Evolutionary conservation across 1,140 invertebrate genomes (phyloP), one percentile per base, ranked within the genome.

Genomic region (Aphidius ervi): DNA sequence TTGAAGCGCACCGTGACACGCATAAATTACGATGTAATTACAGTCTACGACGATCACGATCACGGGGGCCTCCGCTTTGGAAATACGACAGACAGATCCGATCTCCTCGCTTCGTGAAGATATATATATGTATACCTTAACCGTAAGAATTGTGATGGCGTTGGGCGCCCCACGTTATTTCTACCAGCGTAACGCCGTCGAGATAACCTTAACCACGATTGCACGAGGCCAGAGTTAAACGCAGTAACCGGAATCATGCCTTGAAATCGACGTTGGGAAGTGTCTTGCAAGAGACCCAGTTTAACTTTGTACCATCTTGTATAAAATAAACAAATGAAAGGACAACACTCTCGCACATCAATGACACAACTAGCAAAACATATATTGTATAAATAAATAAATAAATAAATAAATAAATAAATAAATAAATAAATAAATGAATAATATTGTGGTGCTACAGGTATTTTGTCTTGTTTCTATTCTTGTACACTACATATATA

Each of bases 1-100:
- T 59, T 47, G 56, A 62, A 53, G 68, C 61, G 64, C 70, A 74
- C 68, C 72, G 72, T 75, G 71, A 74, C 72, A 73, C 73, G 73
- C 73, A 76, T 77, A 76, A 77, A 77, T 75, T 75, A 77, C 74
- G 74, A 75, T 72, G 73, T 77, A 77, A 77, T 76, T 76, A 76
- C 73, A 77, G 73, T 72, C 52, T 69, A 62, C 61, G 71, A 66
- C 65, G 73, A 76, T 77, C 74, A 68, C 69, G 71, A 76, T 75
- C 69, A 64, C 52, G 57, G 49, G 41, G 48, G 48, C 31, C 61
- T 60, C 54, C 41, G 42, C 49, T 46, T 55, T 63, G 54, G 43
- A 56, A 55, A 54, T 48, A 61, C 57, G 55, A 59, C 62, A 48
- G 52, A 60, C 62, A 62, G 63, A 62, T 64, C 63, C n/a, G 37